Percentiles rank a stretch among this genome's conserved stretches.
Evolutionary conservation across 2,888 invertebrate species (phyloP).

Genomic region (Pimpla rufipes): DNA sequence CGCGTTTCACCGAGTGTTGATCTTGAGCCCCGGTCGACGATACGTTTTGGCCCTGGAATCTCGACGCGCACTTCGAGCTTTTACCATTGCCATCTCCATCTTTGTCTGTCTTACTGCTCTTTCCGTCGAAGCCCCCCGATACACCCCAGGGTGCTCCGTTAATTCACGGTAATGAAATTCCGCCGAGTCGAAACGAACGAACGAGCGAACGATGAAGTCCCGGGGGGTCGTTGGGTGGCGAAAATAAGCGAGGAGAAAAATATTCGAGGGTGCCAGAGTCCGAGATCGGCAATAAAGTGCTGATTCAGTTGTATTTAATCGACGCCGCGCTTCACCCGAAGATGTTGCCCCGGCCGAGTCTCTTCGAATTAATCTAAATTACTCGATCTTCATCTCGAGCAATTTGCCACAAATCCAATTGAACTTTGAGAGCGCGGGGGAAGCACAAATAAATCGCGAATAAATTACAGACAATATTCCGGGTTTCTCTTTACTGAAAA

Average conservation of each 20-base stretch:
- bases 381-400: neutral
- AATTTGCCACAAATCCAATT: too few relatives aligned
- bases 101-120: conserved; percentile 44
- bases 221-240: neutral
- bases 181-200: conserved; percentile 33
- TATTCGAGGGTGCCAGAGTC: conserved; percentile 4
- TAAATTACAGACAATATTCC: too few relatives aligned
- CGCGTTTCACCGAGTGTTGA: neutral
- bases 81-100: conserved; percentile 33
- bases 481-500: too few relatives aligned
- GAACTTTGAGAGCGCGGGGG: too few relatives aligned
- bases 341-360: too few relatives aligned
- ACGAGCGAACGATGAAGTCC: conserved; percentile 20
- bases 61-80: conserved; percentile 13
- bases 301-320: neutral
- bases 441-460: too few relatives aligned
- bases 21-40: neutral
- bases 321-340: too few relatives aligned
- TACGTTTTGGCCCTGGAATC: conserved; percentile 13
- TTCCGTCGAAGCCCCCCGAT: conserved; percentile 31
- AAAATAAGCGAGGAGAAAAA: conserved; percentile 21
- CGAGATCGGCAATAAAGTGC: conserved; percentile 9
- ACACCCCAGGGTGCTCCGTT: conserved; percentile 38
- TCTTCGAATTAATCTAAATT: neutral
- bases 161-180: conserved; percentile 62